phyloP scores from a whole-genome alignment of 2,888 invertebrate species.

The Sesamia inferens region DNA sequence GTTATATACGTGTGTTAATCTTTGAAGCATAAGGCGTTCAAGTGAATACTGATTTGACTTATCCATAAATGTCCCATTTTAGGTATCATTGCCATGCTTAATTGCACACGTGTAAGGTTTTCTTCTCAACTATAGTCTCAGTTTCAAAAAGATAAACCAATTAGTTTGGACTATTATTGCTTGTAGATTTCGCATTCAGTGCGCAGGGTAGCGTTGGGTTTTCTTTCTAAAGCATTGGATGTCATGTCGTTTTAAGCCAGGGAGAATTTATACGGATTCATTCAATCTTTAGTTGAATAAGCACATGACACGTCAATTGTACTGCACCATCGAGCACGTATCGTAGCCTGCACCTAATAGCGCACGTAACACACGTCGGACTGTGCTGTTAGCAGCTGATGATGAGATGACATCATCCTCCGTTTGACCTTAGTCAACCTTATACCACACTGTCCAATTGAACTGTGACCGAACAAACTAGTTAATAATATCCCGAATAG shows the following conservation, averaged over 20 bases:
- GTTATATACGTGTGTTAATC: neutral
- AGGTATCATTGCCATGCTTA: neutral
- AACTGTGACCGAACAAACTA: constrained; percentile 1
- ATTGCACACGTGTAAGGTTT: neutral
- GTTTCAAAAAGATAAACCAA: neutral
- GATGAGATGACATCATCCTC: constrained; percentile 70
- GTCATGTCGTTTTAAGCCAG: neutral
- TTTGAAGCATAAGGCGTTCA: neutral
- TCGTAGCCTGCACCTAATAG: constrained; percentile 75
- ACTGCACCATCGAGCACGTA: constrained; percentile 80
- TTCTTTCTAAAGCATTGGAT: neutral
- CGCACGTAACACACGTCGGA: constrained; percentile 71
- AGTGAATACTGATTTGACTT: neutral
- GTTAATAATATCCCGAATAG: neutral
- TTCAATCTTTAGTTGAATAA: neutral
- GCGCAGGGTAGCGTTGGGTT: neutral
- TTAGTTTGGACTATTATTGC: neutral
- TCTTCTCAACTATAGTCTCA: neutral
- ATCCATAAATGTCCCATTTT: neutral
- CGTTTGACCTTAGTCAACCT: constrained; percentile 30
- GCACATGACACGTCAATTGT: constrained; percentile 64
- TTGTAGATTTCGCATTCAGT: neutral
- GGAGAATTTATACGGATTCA: neutral
- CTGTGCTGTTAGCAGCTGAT: constrained; percentile 66
- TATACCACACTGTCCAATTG: constrained; percentile 14